Percentiles rank a stretch among this genome's conserved stretches.
Conservation (phyloP, 2,797 vertebrate genomes). For the Cephalopachus bancanus region DNA sequence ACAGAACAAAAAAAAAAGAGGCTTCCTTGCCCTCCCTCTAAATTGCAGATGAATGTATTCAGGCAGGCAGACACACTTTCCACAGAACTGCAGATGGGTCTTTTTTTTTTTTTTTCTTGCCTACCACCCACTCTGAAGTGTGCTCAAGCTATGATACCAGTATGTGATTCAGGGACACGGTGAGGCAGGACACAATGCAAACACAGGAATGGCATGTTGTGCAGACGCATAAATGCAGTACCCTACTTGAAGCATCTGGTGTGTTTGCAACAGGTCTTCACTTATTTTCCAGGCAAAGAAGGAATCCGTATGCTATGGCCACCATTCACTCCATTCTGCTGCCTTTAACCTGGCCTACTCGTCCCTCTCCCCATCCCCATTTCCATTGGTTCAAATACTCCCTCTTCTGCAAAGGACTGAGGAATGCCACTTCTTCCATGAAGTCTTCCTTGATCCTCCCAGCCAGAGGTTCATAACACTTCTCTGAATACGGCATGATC, state of each 20-base stretch:
- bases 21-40: not conserved
- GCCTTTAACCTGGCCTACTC: not conserved
- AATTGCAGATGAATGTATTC: not conserved
- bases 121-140: not conserved
- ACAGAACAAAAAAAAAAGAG: not conserved
- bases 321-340: not conserved
- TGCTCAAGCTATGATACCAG: not conserved
- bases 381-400: not conserved
- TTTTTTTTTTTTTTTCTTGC: not conserved
- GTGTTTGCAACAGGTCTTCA: not conserved
- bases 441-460: not conserved
- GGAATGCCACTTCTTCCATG: not conserved
- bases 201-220: fast-evolving
- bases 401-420: not conserved
- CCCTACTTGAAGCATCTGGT: fast-evolving
- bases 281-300: not conserved
- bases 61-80: not conserved
- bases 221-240: fast-evolving
- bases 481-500: not conserved
- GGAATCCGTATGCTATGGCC: not conserved
- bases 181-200: fast-evolving
- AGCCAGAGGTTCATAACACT: not conserved
- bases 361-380: not conserved
- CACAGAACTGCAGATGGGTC: not conserved
- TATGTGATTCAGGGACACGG: not conserved